Evolutionary conservation across 2,888 invertebrate species (phyloP).

Genomic region (Hyposoter didymator): DNA sequence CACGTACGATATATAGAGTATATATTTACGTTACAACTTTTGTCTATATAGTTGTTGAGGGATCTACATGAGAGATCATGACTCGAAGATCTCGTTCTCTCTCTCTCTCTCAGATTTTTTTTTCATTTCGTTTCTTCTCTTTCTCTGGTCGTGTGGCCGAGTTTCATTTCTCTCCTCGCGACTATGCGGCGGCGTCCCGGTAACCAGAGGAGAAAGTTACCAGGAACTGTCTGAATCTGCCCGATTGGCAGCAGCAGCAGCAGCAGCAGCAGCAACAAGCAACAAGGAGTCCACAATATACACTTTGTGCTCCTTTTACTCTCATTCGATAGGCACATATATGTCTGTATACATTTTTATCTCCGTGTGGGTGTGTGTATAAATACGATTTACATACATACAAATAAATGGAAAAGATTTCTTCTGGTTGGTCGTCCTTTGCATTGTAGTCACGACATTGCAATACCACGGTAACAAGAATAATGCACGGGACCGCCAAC

Average conservation of each 20-base stretch:
- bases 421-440: conserved; percentile 46
- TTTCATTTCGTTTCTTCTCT: conserved; percentile 29
- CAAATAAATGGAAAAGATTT: conserved; percentile 21
- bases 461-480: conserved; percentile 72
- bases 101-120: not conserved
- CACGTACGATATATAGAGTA: conserved; percentile 23
- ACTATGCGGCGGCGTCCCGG: conserved; percentile 57
- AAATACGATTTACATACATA: conserved; percentile 10
- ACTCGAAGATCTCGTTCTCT: conserved; percentile 66
- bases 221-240: conserved; percentile 79
- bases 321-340: conserved; percentile 30
- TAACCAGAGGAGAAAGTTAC: conserved; percentile 78
- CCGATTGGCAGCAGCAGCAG: conserved; percentile 74
- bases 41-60: conserved; percentile 52
- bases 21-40: conserved; percentile 34
- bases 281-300: conserved; percentile 24
- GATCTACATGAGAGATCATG: conserved; percentile 81
- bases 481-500: conserved; percentile 71
- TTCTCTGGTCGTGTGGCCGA: conserved; percentile 75
- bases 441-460: conserved; percentile 78
- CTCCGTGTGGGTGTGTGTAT: not conserved
- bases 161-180: conserved; percentile 74
- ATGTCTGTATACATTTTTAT: not conserved
- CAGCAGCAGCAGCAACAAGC: conserved; percentile 16
- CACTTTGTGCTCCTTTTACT: conserved; percentile 71